phyloP scores from a whole-genome alignment of 1,140 invertebrate species.

The Camponotus floridanus region DNA sequence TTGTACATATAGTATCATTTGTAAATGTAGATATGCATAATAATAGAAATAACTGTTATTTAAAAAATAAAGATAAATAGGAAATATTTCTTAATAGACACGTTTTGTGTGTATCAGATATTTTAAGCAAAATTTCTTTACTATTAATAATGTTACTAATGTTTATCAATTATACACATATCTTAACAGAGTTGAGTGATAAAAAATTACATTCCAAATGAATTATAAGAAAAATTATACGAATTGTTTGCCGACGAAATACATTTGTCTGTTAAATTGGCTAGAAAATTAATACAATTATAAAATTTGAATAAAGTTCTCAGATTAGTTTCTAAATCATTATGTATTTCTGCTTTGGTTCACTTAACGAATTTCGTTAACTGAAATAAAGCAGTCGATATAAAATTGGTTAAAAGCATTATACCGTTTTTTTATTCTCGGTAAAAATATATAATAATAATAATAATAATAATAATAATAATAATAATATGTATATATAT shows the following conservation, averaged over 20 bases:
- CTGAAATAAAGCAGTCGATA: too few species aligned
- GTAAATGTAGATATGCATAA: neutral
- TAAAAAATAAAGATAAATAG: neutral
- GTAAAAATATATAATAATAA: too few species aligned
- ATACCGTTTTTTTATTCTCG: neutral
- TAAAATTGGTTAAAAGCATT: neutral
- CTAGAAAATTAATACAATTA: slow-evolving; percentile 6
- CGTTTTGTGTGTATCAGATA: neutral
- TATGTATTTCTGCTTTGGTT: neutral
- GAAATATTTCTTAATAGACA: neutral
- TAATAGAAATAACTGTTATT: neutral
- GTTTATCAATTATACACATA: neutral
- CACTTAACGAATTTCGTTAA: neutral
- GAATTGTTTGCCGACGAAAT: neutral
- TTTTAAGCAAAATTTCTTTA: neutral
- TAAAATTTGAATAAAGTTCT: neutral
- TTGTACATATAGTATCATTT: neutral
- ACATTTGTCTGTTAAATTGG: neutral
- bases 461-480: too few species aligned
- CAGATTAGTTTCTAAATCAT: neutral
- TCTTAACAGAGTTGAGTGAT: too few species aligned
- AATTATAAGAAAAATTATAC: neutral
- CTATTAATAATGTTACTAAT: neutral
- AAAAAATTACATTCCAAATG: too few species aligned
- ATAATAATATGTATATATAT: too few species aligned